A percentile compares a stretch with the other conserved stretches of the same genome.
Evolutionary conservation across 2,113 vertebrate species (phyloP).

Genomic region (Neolamprologus brichardi): DNA sequence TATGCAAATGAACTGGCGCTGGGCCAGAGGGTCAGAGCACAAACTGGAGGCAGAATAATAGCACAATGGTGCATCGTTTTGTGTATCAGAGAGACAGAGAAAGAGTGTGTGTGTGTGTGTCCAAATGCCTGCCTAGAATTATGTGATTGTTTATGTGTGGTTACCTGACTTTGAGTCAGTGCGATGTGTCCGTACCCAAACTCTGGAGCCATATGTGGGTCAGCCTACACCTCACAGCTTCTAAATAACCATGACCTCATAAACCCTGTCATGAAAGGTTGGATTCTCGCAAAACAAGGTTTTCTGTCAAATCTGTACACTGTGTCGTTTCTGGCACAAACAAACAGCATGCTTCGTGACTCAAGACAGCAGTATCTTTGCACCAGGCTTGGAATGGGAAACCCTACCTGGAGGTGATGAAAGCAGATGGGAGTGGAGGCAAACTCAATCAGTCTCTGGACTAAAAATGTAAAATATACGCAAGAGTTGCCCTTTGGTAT

Average conservation of each 20-base stretch:
- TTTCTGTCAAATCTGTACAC: background rate
- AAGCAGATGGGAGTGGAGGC: constrained; percentile 21
- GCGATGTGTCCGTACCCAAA: background rate
- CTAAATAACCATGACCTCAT: background rate
- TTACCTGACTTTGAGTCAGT: background rate
- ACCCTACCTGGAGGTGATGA: constrained; percentile 15
- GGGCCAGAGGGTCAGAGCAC: constrained; percentile 89
- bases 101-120: background rate
- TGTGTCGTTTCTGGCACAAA: background rate
- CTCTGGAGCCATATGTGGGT: background rate
- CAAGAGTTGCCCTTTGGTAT: constrained; percentile 8
- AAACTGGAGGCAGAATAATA: constrained; percentile 93
- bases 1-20: constrained; percentile 88
- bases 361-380: background rate
- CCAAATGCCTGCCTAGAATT: background rate
- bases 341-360: background rate
- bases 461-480: constrained; percentile 1
- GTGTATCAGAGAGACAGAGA: background rate
- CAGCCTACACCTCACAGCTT: background rate
- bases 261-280: background rate
- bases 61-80: constrained; percentile 73
- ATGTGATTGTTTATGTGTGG: background rate
- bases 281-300: background rate
- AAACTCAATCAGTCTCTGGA: constrained; percentile 31
- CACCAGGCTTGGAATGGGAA: background rate